Evolutionary conservation across 1,140 invertebrate species (phyloP).

Genomic region (Lordiphosa mommai): DNA sequence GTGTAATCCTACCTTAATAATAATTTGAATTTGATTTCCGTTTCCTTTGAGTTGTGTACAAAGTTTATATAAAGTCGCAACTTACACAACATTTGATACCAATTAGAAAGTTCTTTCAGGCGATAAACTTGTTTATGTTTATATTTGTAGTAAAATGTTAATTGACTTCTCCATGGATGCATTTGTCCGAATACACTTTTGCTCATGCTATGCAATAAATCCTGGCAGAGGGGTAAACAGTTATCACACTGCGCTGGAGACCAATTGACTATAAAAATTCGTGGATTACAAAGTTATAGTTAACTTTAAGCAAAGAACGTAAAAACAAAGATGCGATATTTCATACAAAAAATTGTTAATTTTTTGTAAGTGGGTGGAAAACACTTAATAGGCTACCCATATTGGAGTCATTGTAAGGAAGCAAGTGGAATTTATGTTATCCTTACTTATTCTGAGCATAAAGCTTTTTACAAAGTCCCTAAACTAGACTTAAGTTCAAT

Average conservation of each 20-base stretch:
- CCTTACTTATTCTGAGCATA: no score
- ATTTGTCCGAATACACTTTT: conserved; percentile 20
- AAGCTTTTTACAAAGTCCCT: no score
- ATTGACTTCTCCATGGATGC: conserved; percentile 28
- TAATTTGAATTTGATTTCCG: neutral
- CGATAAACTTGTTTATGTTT: conserved; percentile 9
- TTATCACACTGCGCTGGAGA: conserved; percentile 19
- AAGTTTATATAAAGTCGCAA: neutral
- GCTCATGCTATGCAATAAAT: conserved; percentile 10
- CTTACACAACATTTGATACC: conserved; percentile 40
- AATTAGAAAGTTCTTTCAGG: conserved; percentile 18
- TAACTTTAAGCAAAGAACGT: neutral
- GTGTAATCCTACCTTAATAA: no score
- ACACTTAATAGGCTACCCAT: no score
- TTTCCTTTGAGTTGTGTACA: neutral
- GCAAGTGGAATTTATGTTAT: no score
- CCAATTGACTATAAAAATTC: conserved; percentile 20
- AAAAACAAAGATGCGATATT: no score
- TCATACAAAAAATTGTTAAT: no score
- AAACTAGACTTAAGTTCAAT: no score
- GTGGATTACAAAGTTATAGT: neutral
- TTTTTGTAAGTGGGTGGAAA: no score
- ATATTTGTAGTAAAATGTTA: conserved; percentile 10
- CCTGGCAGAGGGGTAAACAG: conserved; percentile 29
- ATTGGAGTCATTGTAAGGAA: no score